Evolutionary conservation across 2,113 vertebrate species (phyloP).

Genomic region (Dasyurus viverrinus): DNA sequence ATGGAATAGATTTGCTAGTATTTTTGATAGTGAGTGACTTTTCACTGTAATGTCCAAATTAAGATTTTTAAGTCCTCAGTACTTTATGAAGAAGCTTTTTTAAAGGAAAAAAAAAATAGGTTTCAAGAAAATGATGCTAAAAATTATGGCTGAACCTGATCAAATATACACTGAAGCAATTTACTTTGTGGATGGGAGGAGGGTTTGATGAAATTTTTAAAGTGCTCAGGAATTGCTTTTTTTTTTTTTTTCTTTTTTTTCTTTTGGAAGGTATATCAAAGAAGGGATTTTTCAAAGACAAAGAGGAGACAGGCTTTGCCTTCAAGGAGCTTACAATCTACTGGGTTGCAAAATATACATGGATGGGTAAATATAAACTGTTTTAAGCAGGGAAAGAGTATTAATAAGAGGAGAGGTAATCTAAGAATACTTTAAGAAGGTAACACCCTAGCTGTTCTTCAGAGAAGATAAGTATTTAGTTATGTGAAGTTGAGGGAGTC

Average conservation of each 20-base stretch:
- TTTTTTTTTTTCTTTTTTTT: background rate
- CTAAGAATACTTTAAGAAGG: background rate
- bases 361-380: background rate
- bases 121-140: background rate
- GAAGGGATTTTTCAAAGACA: background rate
- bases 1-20: background rate
- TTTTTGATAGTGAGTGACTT: background rate
- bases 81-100: background rate
- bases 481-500: background rate
- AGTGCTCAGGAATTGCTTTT: background rate
- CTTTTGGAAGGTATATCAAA: background rate
- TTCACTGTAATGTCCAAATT: background rate
- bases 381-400: background rate
- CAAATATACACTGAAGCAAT: background rate
- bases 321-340: background rate
- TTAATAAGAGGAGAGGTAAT: background rate
- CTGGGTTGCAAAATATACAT: background rate
- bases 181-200: background rate
- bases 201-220: background rate
- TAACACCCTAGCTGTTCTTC: background rate
- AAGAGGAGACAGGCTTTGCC: background rate
- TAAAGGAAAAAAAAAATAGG: background rate
- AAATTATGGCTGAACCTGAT: background rate
- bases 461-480: background rate
- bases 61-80: background rate